Percentiles rank a stretch among this genome's conserved stretches.
phyloP scores from a whole-genome alignment of 2,113 vertebrate species.

The Chiloscyllium plagiosum region DNA sequence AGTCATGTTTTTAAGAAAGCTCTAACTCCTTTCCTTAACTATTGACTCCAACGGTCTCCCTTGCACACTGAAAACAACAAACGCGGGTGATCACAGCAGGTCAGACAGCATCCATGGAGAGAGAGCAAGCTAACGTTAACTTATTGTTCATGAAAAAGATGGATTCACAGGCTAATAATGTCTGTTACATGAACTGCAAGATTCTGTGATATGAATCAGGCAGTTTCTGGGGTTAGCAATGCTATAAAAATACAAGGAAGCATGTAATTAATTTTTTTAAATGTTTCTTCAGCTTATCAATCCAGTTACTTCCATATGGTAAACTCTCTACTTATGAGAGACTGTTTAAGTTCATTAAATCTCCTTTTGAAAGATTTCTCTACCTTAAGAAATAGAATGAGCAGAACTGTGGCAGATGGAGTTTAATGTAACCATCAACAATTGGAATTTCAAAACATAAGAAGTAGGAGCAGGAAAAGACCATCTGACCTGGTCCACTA shows the following conservation, averaged over 20 bases:
- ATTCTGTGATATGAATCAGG: not conserved
- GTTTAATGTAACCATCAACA: not conserved
- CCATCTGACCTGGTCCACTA: too few relatives aligned
- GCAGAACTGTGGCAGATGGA: not conserved
- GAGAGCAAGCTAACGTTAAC: too few relatives aligned
- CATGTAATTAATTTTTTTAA: not conserved
- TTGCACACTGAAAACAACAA: too few relatives aligned
- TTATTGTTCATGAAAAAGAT: not conserved
- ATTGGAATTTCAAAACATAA: too few relatives aligned
- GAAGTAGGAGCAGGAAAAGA: too few relatives aligned
- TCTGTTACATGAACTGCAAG: not conserved
- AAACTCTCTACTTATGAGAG: not conserved
- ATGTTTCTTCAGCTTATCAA: not conserved
- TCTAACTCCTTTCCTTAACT: too few relatives aligned
- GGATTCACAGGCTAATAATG: not conserved
- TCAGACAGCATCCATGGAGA: too few relatives aligned
- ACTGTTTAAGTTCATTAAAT: not conserved
- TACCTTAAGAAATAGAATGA: not conserved
- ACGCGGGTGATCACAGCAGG: too few relatives aligned
- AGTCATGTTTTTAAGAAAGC: too few relatives aligned
- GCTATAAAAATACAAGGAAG: not conserved
- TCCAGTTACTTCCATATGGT: not conserved
- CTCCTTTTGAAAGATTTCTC: not conserved
- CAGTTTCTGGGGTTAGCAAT: not conserved
- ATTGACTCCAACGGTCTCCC: too few relatives aligned